These are phyloP conservation scores for Apomyelois bistriatella DNA, from an alignment of 2,888 invertebrate species.

Conservation along the genomic window DNA sequence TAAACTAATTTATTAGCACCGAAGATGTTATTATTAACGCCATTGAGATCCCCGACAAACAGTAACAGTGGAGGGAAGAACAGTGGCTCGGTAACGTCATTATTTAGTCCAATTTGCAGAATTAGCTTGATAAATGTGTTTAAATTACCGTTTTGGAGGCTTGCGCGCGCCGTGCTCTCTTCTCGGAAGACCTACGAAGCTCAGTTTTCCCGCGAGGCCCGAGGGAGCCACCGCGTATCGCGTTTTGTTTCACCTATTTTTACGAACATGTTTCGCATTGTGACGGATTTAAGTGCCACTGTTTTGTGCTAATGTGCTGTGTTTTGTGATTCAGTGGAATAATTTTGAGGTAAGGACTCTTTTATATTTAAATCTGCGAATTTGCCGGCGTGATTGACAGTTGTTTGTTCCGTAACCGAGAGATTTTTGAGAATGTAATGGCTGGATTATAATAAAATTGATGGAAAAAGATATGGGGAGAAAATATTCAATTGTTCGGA, in stretches of 20 bases:
- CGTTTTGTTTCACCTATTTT: slow-evolving; percentile 20
- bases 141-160: slow-evolving; percentile 68
- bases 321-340: slow-evolving; percentile 32
- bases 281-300: slow-evolving; percentile 29
- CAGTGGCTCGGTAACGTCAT: slow-evolving; percentile 60
- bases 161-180: slow-evolving; percentile 70
- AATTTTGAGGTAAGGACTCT: slow-evolving; percentile 28
- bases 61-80: slow-evolving; percentile 42
- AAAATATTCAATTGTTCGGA: slow-evolving; percentile 8
- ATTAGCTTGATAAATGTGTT: slow-evolving; percentile 76
- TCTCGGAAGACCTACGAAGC: slow-evolving; percentile 37
- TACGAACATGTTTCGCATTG: slow-evolving; percentile 23
- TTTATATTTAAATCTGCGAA: slow-evolving; percentile 5
- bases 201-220: slow-evolving; percentile 50
- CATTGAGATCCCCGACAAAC: slow-evolving; percentile 52
- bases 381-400: slow-evolving; percentile 19
- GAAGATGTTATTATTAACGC: slow-evolving; percentile 53
- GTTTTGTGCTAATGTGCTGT: slow-evolving; percentile 33
- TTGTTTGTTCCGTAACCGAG: slow-evolving; percentile 7
- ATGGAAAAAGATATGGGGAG: slow-evolving; percentile 25
- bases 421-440: slow-evolving; percentile 10
- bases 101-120: slow-evolving; percentile 76
- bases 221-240: slow-evolving; percentile 32
- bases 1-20: slow-evolving; percentile 59
- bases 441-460: slow-evolving; percentile 39